phyloP scores from a whole-genome alignment of 2,888 invertebrate species.

The Cephus pygmeus region DNA sequence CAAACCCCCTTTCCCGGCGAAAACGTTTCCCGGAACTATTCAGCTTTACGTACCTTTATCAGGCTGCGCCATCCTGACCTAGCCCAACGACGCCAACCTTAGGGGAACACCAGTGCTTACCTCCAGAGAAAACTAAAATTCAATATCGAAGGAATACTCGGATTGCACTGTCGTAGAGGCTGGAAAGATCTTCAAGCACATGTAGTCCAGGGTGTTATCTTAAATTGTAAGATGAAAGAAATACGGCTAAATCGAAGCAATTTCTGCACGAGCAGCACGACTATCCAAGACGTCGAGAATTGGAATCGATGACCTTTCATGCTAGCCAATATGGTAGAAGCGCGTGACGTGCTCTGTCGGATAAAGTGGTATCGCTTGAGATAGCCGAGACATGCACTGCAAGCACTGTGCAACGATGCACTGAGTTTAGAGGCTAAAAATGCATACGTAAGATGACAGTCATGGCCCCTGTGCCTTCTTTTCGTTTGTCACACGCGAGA shows the following conservation, averaged over 20 bases:
- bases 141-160: neutral
- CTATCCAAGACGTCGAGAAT: neutral
- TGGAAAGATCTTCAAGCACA: neutral
- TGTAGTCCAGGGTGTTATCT: neutral
- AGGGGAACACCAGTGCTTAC: neutral
- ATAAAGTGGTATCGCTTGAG: conserved; percentile 7
- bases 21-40: neutral
- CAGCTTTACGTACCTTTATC: neutral
- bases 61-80: neutral
- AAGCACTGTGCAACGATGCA: neutral
- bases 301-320: conserved; percentile 8
- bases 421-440: neutral
- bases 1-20: neutral
- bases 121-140: neutral
- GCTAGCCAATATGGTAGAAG: neutral
- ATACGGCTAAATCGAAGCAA: neutral
- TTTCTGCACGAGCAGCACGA: neutral
- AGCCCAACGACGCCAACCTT: neutral
- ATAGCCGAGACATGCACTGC: neutral
- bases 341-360: conserved; percentile 1
- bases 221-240: neutral
- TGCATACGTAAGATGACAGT: neutral
- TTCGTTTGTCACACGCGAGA: neutral
- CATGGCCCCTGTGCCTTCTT: neutral
- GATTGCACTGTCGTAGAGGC: neutral